phyloP scores from a whole-genome alignment of 2,113 vertebrate species.

The Xiphorhynchus elegans region DNA sequence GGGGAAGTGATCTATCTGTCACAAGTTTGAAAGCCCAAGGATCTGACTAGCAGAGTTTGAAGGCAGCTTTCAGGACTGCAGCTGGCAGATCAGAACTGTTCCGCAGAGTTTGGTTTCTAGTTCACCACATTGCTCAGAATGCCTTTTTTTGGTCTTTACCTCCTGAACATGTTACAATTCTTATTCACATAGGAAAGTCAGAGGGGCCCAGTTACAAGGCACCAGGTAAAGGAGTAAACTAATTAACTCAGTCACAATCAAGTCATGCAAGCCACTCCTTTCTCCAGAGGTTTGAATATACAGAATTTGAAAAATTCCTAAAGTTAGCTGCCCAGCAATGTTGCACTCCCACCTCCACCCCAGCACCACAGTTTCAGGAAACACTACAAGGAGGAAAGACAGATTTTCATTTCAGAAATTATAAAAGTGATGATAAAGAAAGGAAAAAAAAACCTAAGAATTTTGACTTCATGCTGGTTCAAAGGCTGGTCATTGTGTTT shows the following conservation, averaged over 20 bases:
- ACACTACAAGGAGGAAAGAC: not conserved
- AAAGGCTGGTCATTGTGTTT: not conserved
- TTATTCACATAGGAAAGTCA: not conserved
- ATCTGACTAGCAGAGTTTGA: not conserved
- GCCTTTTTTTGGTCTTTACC: not conserved
- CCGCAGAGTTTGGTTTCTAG: not conserved
- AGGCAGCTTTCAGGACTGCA: not conserved
- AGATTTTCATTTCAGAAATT: not conserved
- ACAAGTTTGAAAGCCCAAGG: not conserved
- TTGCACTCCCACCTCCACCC: not conserved
- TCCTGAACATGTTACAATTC: not conserved
- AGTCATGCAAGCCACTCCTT: not conserved
- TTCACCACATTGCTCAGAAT: not conserved
- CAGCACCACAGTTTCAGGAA: not conserved
- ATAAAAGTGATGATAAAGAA: not conserved
- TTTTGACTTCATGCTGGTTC: not conserved
- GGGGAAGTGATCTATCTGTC: constrained; percentile 33
- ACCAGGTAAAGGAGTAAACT: not conserved
- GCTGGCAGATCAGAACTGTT: not conserved
- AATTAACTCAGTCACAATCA: not conserved
- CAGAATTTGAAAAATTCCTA: not conserved
- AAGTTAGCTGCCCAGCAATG: not conserved
- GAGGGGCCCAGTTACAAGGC: not conserved
- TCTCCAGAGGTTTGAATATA: not conserved
- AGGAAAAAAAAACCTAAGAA: not conserved